phyloP scores from a whole-genome alignment of 2,888 invertebrate genomes.

The Plebejus anna region DNA sequence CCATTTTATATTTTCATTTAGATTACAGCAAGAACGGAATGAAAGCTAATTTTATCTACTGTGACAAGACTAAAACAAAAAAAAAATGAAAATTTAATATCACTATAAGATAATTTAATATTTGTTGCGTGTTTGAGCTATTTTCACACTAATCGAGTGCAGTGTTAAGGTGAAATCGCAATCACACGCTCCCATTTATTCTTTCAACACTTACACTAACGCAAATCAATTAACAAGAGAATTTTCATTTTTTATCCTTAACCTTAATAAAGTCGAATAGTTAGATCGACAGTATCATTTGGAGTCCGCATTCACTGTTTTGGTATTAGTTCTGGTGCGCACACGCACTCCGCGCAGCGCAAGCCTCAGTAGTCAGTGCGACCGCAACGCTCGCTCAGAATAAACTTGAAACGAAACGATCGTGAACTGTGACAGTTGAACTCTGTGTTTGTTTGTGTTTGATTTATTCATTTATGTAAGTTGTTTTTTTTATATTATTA shows the following conservation, averaged over 20 bases:
- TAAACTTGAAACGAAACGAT: constrained; percentile 64
- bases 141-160: not conserved
- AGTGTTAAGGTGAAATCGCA: constrained; percentile 17
- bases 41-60: no score
- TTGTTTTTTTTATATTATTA: constrained; percentile 9
- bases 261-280: constrained; percentile 68
- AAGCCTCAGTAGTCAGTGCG: constrained; percentile 59
- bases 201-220: constrained; percentile 51
- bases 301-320: constrained; percentile 56
- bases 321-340: constrained; percentile 68
- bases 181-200: constrained; percentile 58
- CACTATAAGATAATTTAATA: not conserved
- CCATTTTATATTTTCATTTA: not conserved
- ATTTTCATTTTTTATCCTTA: constrained; percentile 64
- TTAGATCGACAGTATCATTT: constrained; percentile 58
- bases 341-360: constrained; percentile 64
- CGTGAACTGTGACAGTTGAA: constrained; percentile 68
- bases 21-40: no score
- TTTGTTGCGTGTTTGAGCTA: not conserved
- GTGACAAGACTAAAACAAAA: no score
- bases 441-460: constrained; percentile 59
- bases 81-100: no score
- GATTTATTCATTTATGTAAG: constrained; percentile 42
- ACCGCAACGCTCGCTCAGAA: constrained; percentile 69
- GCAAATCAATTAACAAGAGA: constrained; percentile 59